A percentile compares a stretch with the other conserved stretches of the same genome.
These are phyloP conservation scores for Oceanodroma leucorhoa DNA, from an alignment of 2,797 vertebrate species.

Conservation along the genomic window DNA sequence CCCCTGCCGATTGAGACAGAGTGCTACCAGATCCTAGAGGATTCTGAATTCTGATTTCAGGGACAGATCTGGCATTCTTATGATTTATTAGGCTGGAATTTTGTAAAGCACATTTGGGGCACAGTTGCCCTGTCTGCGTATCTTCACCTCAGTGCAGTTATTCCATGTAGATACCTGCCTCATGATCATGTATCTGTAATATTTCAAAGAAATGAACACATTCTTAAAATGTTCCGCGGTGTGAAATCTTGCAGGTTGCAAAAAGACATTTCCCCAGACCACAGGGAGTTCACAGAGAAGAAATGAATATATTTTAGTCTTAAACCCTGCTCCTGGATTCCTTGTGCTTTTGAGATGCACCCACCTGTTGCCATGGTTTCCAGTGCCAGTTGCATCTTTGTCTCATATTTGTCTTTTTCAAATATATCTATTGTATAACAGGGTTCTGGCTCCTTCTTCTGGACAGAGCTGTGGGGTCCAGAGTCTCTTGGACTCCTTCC, in stretches of 20 bases:
- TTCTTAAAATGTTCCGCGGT: background rate
- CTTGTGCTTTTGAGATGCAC: background rate
- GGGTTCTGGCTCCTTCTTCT: background rate
- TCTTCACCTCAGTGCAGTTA: background rate
- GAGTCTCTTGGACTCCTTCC: background rate
- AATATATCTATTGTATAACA: background rate
- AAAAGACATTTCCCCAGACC: background rate
- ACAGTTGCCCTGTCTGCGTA: background rate
- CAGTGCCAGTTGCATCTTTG: background rate
- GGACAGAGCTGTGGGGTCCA: background rate
- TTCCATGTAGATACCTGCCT: background rate
- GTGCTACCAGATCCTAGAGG: background rate
- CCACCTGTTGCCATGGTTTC: slow-evolving; percentile 43
- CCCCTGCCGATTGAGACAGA: accelerated
- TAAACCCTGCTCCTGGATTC: background rate
- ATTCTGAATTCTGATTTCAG: background rate
- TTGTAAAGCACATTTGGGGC: background rate
- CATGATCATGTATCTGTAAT: background rate
- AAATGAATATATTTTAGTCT: background rate
- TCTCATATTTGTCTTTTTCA: background rate
- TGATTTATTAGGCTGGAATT: background rate
- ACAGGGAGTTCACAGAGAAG: background rate
- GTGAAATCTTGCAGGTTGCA: background rate
- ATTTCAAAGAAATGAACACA: background rate
- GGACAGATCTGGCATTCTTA: background rate